Percentiles rank a stretch among this genome's conserved stretches.
phyloP scores from a whole-genome alignment of 2,888 invertebrate genomes.

The Calliopum simillimum region DNA sequence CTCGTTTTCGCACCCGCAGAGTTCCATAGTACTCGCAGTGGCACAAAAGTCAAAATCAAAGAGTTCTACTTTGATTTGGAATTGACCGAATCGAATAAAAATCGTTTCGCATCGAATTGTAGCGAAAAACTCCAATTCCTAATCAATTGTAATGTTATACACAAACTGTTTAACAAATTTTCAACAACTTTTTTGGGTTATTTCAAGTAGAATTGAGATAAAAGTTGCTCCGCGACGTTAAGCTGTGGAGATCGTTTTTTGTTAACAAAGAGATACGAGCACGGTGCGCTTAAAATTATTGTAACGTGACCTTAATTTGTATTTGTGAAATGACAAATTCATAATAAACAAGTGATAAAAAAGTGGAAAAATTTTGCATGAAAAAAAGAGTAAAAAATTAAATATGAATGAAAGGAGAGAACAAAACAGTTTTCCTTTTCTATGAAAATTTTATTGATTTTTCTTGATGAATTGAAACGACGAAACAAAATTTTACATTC shows the following conservation, averaged over 20 bases:
- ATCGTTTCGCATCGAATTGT: background rate
- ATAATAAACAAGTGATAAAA: no score
- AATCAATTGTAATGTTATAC: slow-evolving; percentile 16
- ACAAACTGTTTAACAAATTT: slow-evolving; percentile 7
- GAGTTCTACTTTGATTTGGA: slow-evolving; percentile 32
- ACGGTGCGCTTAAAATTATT: slow-evolving; percentile 27
- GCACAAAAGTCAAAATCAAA: slow-evolving; percentile 16
- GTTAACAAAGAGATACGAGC: background rate
- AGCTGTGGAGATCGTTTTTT: background rate
- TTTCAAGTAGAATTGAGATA: background rate
- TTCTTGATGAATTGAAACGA: background rate
- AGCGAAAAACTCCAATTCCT: background rate
- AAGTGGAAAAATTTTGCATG: no score
- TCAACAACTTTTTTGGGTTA: background rate
- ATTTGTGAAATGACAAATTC: background rate
- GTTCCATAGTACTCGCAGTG: no score
- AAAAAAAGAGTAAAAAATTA: no score
- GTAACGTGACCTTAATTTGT: slow-evolving; percentile 46
- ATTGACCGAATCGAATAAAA: slow-evolving; percentile 22
- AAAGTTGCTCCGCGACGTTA: background rate
- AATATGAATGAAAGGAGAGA: no score
- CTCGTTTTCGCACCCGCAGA: no score
- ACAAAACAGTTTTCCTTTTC: no score
- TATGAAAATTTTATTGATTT: background rate
- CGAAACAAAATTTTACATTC: background rate